Conservation (phyloP, 53 echinoderm and acorn worm genomes). For the Echinarachnius parma region DNA sequence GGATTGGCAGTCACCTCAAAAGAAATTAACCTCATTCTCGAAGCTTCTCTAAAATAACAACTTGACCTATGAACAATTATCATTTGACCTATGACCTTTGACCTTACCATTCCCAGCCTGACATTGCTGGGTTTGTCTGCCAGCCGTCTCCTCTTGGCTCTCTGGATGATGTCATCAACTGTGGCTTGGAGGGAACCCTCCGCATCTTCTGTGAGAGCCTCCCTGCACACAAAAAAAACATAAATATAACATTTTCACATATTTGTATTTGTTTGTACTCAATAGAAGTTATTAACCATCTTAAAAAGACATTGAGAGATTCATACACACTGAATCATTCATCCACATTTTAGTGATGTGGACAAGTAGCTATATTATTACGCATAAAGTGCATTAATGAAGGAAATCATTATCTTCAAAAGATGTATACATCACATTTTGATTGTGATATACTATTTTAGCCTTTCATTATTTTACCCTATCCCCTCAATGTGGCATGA, state of each 20-base stretch:
- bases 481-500: too few species aligned
- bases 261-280: too few species aligned
- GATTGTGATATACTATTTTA: too few species aligned
- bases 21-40: neutral
- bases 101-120: slow-evolving; percentile 91
- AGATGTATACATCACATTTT: too few species aligned
- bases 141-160: slow-evolving; percentile 84
- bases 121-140: slow-evolving; percentile 85
- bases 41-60: neutral
- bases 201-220: slow-evolving; percentile 90
- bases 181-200: slow-evolving; percentile 83
- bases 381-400: too few species aligned
- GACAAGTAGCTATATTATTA: too few species aligned
- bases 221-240: slow-evolving; percentile 47
- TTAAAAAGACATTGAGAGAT: neutral
- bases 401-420: too few species aligned
- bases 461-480: too few species aligned
- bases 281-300: neutral
- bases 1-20: too few species aligned
- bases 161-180: slow-evolving; percentile 95
- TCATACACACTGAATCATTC: neutral
- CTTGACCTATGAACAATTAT: neutral
- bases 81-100: neutral
- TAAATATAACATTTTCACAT: neutral
- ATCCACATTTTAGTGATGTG: too few species aligned